Evolutionary conservation across 2,113 vertebrate species (phyloP).

Genomic region (Apus apus): DNA sequence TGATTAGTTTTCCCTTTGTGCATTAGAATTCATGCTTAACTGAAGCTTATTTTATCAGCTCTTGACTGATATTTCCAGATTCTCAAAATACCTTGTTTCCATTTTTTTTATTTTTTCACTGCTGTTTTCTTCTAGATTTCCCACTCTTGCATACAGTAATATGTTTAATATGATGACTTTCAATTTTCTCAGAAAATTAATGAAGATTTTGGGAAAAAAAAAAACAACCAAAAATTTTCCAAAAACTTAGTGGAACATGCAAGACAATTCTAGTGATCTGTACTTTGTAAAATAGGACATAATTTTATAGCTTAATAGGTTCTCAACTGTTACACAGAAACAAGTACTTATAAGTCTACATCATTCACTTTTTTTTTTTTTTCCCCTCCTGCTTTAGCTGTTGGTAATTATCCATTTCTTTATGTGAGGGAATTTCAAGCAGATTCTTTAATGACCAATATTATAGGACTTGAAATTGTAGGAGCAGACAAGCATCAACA

Average conservation of each 20-base stretch:
- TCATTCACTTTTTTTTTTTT: neutral
- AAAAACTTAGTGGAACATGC: neutral
- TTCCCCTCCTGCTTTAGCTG: neutral
- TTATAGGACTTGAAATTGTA: neutral
- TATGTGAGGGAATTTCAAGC: neutral
- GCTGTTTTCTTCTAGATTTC: neutral
- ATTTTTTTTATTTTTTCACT: neutral
- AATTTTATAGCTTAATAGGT: neutral
- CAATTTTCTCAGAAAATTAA: neutral
- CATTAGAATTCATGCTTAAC: neutral
- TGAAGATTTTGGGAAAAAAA: neutral
- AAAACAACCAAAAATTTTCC: neutral
- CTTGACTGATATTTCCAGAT: neutral
- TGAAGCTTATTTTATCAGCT: neutral
- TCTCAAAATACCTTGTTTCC: neutral
- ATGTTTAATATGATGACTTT: neutral
- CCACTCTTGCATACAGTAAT: neutral
- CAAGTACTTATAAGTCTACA: neutral
- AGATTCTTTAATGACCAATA: neutral
- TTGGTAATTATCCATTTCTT: neutral
- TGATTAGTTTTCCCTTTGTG: neutral
- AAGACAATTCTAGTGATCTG: neutral
- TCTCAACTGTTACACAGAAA: neutral
- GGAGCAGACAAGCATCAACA: neutral
- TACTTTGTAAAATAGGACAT: neutral